Conservation (phyloP, 2,113 vertebrate genomes). For the Stegostoma tigrinum region DNA sequence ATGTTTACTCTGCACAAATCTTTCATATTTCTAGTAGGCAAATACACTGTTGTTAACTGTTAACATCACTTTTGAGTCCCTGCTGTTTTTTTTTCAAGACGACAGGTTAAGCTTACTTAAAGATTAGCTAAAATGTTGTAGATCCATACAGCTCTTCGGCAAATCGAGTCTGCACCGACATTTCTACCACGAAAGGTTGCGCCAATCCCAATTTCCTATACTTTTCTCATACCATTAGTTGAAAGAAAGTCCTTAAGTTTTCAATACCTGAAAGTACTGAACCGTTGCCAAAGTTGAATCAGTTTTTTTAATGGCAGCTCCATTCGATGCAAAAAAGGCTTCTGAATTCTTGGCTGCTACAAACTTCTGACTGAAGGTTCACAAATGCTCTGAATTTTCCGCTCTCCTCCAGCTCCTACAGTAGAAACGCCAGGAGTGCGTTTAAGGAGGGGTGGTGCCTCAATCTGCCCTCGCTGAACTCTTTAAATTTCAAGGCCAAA, state of each 20-base stretch:
- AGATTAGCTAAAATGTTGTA: not conserved
- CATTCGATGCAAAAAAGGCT: not conserved
- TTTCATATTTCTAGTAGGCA: not conserved
- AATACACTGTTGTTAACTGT: not conserved
- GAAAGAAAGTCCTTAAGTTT: not conserved
- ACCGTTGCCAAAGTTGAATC: not conserved
- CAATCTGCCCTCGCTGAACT: not conserved
- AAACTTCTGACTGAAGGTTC: not conserved
- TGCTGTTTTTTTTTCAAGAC: not conserved
- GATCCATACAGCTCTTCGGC: too few species aligned
- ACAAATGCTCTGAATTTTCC: not conserved
- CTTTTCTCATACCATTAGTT: not conserved
- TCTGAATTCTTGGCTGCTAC: not conserved
- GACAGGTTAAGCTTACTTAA: not conserved
- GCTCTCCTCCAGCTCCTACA: not conserved
- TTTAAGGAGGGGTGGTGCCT: slow-evolving; percentile 10
- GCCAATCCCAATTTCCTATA: too few species aligned
- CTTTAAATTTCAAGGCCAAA: slow-evolving; percentile 53
- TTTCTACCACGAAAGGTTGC: too few species aligned
- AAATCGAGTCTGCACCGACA: too few species aligned
- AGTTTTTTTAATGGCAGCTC: not conserved
- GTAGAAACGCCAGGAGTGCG: not conserved
- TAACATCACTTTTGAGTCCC: not conserved
- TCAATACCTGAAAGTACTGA: not conserved
- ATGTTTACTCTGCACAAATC: not conserved